A percentile compares a stretch with the other conserved stretches of the same genome.
phyloP scores from a whole-genome alignment of 1,140 invertebrate species.

The Pogonognathellus flavescens region DNA sequence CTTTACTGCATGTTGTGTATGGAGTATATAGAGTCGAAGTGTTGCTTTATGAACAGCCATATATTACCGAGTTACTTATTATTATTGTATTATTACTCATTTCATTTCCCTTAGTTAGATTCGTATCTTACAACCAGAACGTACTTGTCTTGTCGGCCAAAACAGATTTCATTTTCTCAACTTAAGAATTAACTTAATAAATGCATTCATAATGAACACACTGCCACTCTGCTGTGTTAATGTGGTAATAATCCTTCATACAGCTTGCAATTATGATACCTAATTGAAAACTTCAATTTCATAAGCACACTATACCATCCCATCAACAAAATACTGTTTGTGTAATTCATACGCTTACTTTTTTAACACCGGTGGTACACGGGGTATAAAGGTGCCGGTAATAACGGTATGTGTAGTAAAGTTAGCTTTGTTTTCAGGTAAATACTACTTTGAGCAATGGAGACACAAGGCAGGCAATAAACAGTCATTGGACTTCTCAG shows the following conservation, averaged over 20 bases:
- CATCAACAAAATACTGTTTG: no score
- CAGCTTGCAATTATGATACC: no score
- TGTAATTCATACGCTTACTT: no score
- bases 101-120: conserved; percentile 13
- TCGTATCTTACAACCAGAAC: not conserved
- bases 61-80: conserved; percentile 3
- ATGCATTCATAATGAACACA: not conserved
- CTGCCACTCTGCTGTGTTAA: not conserved
- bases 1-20: not conserved
- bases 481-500: no score
- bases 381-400: no score
- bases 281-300: no score
- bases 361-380: no score
- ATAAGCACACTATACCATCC: no score
- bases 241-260: not conserved
- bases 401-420: no score
- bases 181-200: not conserved
- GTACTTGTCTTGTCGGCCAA: conserved; percentile 38
- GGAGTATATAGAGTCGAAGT: not conserved
- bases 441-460: no score
- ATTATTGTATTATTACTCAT: conserved; percentile 14
- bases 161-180: conserved; percentile 46
- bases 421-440: no score
- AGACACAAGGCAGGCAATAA: no score
- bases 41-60: not conserved